Evolutionary conservation across 2,113 vertebrate species (phyloP).

Genomic region (Antidorcas marsupialis): DNA sequence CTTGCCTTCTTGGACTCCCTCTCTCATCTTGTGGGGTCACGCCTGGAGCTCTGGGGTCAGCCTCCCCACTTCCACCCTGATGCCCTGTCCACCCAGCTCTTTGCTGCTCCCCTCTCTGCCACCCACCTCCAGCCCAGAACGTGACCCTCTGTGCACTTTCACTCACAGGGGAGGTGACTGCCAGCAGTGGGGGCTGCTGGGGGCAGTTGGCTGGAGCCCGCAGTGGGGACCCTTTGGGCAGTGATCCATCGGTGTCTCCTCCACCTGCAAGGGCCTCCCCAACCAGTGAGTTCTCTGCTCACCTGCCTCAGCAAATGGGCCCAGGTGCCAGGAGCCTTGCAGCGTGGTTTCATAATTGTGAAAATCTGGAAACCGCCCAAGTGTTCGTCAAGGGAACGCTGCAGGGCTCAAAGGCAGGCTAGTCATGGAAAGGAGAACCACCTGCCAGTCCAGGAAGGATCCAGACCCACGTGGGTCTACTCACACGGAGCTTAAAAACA

Average conservation of each 20-base stretch:
- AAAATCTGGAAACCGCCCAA: background rate
- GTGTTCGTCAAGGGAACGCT: background rate
- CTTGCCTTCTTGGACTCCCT: background rate
- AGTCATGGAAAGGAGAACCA: background rate
- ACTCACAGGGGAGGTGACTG: background rate
- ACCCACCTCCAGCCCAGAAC: background rate
- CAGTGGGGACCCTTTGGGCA: background rate
- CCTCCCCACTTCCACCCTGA: background rate
- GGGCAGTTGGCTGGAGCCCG: background rate
- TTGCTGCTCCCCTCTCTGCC: background rate
- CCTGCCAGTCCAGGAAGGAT: background rate
- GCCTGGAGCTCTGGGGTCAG: background rate
- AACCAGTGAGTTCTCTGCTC: background rate
- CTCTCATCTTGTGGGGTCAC: background rate
- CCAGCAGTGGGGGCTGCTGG: background rate
- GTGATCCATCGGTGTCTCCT: rapidly evolving
- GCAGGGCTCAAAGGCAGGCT: background rate
- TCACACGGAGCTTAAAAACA: background rate
- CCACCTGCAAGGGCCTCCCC: rapidly evolving
- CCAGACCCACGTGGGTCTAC: rapidly evolving
- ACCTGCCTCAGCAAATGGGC: background rate
- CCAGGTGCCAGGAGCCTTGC: background rate
- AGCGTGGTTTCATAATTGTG: background rate
- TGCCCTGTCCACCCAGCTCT: background rate
- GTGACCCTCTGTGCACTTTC: background rate